Base-by-base conservation (phyloP, 2,113 vertebrate species). In the Corvus hawaiiensis region DNA sequence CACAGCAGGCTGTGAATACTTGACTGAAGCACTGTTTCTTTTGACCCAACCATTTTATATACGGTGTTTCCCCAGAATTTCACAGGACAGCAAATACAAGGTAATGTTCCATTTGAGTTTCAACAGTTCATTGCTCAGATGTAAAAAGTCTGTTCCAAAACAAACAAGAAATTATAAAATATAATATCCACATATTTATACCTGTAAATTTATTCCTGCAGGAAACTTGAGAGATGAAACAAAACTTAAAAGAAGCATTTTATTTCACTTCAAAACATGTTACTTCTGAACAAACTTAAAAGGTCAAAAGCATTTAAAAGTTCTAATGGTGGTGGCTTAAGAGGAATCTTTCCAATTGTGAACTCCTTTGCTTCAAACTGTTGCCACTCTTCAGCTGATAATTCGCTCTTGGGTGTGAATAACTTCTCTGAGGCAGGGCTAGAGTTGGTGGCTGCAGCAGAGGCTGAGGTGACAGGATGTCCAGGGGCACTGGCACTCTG, bases 301-400 rank as follows among this genome's bases (percentile, higher is more conserved):
- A 90, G 52, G 23, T 64, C 49, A 5, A 94, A 98, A 76, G 98
- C 49, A 55, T 87, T 77, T 89, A 99, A 81, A 95, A 99, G 97
- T 82, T 99, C 97, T 21, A 96, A 55, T 18, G 99, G 99, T 8
- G 99, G 99, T 5, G 99, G 99, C 85, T 97, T 98, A 41, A 99
- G 84, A 59, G 99, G 99, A 94, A 99, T 98, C 96, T 98, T 99
- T 51, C 99, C 99, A 28, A 99, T 71, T 2, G 97, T 98, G 96
- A 99, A 99, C 85, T 95, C 98, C 73, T 98, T 98, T 11, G 98
- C 98, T 59, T 97, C 97, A 89, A 99, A 99, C 71, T 99, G 98
- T 49, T 96, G 96, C 49, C 99, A 87, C 89, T 99, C 99, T 61
- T 99, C 99, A 18, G 95, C 71, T 16, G 98, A 98, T 41, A 99